These are phyloP conservation scores for Sakesphorus luctuosus DNA, from an alignment of 2,113 vertebrate species.

Conservation along the genomic window DNA sequence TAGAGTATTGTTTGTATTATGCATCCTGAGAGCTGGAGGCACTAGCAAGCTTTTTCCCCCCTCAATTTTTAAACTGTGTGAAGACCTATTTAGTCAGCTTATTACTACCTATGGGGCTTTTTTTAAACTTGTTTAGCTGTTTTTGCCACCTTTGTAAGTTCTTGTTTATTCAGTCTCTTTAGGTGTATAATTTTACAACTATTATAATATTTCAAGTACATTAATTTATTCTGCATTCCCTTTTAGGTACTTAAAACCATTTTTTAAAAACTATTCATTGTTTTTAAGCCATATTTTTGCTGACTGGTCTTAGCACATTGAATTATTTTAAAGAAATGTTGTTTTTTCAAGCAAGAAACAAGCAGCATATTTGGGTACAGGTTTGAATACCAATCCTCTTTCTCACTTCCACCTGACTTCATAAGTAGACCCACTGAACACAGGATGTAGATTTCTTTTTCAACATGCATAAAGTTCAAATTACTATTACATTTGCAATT, in stretches of 20 bases:
- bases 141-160: background rate
- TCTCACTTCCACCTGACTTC: background rate
- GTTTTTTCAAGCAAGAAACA: background rate
- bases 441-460: background rate
- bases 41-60: background rate
- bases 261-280: background rate
- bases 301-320: background rate
- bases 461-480: background rate
- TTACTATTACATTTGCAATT: background rate
- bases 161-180: slow-evolving; percentile 2
- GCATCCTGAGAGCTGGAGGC: background rate
- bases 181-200: slow-evolving; percentile 8
- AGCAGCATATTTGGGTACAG: background rate
- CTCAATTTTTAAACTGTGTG: background rate
- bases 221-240: background rate
- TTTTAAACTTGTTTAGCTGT: background rate
- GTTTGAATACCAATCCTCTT: background rate
- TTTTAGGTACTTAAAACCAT: background rate
- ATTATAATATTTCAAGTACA: background rate
- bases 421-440: background rate
- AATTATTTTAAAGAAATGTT: background rate
- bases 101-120: background rate
- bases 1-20: background rate
- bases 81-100: background rate
- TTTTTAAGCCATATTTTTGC: background rate